Conservation (phyloP, 2,113 vertebrate genomes). For the Leptobrachium ailaonicum region DNA sequence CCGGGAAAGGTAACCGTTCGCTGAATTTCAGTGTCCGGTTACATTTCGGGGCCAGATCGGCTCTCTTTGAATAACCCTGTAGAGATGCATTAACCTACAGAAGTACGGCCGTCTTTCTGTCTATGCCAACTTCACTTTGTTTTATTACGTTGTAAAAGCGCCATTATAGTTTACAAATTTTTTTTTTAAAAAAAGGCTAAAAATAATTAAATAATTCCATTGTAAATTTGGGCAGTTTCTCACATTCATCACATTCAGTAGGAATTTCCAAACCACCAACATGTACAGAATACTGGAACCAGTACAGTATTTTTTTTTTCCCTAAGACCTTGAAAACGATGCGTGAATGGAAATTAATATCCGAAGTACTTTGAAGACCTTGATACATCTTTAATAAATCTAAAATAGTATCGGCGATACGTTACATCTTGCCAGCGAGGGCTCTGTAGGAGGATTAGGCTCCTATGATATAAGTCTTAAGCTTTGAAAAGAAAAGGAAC, state of each 20-base stretch:
- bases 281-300: background rate
- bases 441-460: constrained; percentile 46
- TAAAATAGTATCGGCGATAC: constrained; percentile 27
- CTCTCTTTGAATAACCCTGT: too few species aligned
- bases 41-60: too few species aligned
- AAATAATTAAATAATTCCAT: background rate
- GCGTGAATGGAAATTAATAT: constrained; percentile 4
- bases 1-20: too few species aligned
- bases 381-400: constrained; percentile 47
- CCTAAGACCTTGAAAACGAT: constrained; percentile 14
- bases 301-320: constrained; percentile 6
- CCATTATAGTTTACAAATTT: background rate
- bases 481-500: constrained; percentile 55
- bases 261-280: background rate
- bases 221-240: background rate
- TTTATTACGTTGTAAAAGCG: background rate
- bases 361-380: constrained; percentile 22
- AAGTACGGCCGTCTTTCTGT: too few species aligned
- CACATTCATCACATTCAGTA: background rate
- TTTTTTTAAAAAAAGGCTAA: background rate
- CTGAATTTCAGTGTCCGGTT: too few species aligned
- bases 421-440: constrained; percentile 22
- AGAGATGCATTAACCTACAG: too few species aligned
- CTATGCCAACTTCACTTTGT: background rate
- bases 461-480: constrained; percentile 35